Evolutionary conservation across 2,797 vertebrate species (phyloP).

Genomic region (Acanthurus lineatus): DNA sequence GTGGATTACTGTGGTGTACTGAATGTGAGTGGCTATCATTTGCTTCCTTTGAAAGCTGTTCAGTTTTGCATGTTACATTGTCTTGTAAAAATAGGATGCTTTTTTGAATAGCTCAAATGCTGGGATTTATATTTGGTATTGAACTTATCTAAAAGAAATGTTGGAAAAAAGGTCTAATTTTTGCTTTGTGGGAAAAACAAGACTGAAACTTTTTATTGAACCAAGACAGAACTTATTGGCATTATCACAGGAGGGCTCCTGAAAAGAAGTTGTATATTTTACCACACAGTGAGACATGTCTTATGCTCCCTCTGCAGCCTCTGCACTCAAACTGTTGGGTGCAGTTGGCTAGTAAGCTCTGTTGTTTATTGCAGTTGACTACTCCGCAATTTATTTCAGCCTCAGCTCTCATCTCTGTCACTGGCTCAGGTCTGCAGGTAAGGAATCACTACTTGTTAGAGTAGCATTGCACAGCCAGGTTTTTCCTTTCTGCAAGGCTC

Average conservation of each 20-base stretch:
- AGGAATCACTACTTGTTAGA: constrained; percentile 64
- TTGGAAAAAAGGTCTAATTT: constrained; percentile 8
- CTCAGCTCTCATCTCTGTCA: constrained; percentile 68
- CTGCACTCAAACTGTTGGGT: constrained; percentile 45
- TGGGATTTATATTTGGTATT: constrained; percentile 9
- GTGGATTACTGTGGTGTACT: neutral
- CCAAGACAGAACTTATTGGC: constrained; percentile 19
- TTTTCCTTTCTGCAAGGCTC: constrained; percentile 16
- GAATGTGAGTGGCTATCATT: constrained; percentile 11
- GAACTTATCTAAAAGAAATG: constrained; percentile 4
- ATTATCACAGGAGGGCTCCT: constrained; percentile 1
- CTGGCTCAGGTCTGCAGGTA: constrained; percentile 62
- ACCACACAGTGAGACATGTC: constrained; percentile 46
- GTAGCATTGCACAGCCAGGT: constrained; percentile 34
- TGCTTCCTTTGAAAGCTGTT: constrained; percentile 16
- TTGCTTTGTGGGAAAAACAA: constrained; percentile 23
- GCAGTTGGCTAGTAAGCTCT: constrained; percentile 57
- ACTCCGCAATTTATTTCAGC: constrained; percentile 69
- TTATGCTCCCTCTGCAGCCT: constrained; percentile 37
- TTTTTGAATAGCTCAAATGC: constrained; percentile 4
- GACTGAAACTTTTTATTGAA: constrained; percentile 23
- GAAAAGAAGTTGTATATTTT: constrained; percentile 38
- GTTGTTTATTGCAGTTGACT: constrained; percentile 72
- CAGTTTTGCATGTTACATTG: constrained; percentile 2
- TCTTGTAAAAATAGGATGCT: neutral